phyloP scores from a whole-genome alignment of 2,888 invertebrate genomes.

The Euclidia mi region DNA sequence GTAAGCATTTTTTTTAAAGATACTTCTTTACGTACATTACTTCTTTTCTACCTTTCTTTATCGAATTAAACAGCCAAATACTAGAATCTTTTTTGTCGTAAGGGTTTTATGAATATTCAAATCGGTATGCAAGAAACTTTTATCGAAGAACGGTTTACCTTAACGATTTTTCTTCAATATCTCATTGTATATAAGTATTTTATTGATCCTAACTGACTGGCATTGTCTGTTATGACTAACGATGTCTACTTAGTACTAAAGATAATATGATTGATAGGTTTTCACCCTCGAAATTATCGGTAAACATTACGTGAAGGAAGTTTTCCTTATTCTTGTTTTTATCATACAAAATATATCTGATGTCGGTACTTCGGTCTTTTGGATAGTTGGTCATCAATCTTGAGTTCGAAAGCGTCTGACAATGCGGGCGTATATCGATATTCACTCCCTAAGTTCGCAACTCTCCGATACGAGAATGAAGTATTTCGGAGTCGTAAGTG shows the following conservation, averaged over 20 bases:
- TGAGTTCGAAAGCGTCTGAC: constrained; percentile 6
- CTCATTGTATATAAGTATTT: too few species aligned
- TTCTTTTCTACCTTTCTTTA: too few species aligned
- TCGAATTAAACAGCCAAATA: too few species aligned
- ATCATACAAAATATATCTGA: constrained; percentile 14
- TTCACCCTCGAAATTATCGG: constrained; percentile 3
- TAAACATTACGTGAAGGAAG: constrained; percentile 4
- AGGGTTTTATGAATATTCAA: too few species aligned
- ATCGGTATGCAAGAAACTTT: too few species aligned
- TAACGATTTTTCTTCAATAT: too few species aligned
- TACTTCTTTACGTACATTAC: too few species aligned
- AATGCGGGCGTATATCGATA: constrained; percentile 15
- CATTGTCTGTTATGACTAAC: background rate
- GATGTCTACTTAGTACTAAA: background rate
- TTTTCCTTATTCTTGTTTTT: constrained; percentile 12
- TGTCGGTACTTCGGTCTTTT: constrained; percentile 12
- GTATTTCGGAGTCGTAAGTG: constrained; percentile 3
- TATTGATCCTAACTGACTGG: too few species aligned
- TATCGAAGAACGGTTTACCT: too few species aligned
- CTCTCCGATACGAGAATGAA: constrained; percentile 6
- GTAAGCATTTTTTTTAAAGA: too few species aligned
- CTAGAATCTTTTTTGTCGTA: too few species aligned
- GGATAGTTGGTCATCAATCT: constrained; percentile 30
- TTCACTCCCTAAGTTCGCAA: constrained; percentile 2
- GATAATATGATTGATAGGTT: constrained; percentile 13